Base-by-base conservation (phyloP, 2,797 vertebrate species). In the Prunella strophiata region DNA sequence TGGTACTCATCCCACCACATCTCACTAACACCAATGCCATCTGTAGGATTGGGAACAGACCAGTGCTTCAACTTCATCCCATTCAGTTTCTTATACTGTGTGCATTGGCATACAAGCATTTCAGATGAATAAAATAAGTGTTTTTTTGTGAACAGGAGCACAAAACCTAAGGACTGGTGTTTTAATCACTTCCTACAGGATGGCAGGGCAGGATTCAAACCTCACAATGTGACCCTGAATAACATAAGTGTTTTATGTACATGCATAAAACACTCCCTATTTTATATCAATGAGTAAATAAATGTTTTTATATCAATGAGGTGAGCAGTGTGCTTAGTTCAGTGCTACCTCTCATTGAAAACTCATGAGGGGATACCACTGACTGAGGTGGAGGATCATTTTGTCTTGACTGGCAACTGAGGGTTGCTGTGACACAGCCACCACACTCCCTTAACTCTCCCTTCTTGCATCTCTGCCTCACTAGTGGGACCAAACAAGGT, bases 401-500 rank as follows among this genome's bases (percentile, higher is more conserved):
- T 77, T 67, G 61, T 50, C n/a, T 68, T 72, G 50, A 58, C 50
- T 68, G 59, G 26, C 65, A 88, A 26, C 36, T 27, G 32, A 81
- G n/a, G 32, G 15, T 15, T 68, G 36, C n/a, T 30, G 13, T 13
- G 36, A 50, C 40, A 58, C 6, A 36, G 32, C 21, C 36, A 76
- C 30, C 27, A 36, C 10, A 16, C 17, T 27, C 20, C 36, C 25
- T 16, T 55, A 34, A n/a, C 12, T 22, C 47, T 57, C 51, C 29
- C 7, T 88, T 70, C 72, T 52, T 21, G 17, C 29, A 18, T 29
- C 36, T 85, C 52, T 62, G 43, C 26, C 14, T 70, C 8, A 7
- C 10, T 54, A 2, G 3, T 5, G 26, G 26, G 23, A 20, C 5
- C 4, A 40, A 58, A 58, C 23, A 58, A 66, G 1, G 1, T 29